phyloP scores from a whole-genome alignment of 1,140 invertebrate genomes.

The Neomicropteryx cornuta region DNA sequence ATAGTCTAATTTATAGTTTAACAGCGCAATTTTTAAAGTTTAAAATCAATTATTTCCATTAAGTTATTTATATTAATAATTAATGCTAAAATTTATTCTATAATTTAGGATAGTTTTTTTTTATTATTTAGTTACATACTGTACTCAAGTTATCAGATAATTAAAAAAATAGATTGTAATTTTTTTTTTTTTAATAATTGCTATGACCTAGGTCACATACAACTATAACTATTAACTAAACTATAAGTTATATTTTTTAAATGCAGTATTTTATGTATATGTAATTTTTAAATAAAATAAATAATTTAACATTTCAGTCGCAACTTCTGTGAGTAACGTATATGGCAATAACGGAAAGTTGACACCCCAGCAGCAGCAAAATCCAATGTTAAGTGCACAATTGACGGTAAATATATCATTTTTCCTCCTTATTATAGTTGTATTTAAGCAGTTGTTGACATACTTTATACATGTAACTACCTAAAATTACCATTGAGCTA shows the following conservation, averaged over 20 bases:
- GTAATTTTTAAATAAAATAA: conserved; percentile 30
- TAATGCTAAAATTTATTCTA: neutral
- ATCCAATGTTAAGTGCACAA: conserved; percentile 71
- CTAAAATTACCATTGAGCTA: neutral
- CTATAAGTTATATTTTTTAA: too few relatives aligned
- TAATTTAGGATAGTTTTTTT: neutral
- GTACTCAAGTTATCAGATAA: neutral
- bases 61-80: neutral
- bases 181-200: conserved; percentile 8
- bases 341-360: too few relatives aligned
- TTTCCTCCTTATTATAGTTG: conserved; percentile 5
- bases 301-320: conserved; percentile 31
- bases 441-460: neutral
- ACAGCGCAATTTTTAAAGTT: conserved; percentile 8
- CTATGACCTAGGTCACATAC: too few relatives aligned
- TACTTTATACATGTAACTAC: neutral
- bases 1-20: neutral
- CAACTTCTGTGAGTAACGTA: too few relatives aligned
- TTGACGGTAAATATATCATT: conserved; percentile 45
- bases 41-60: neutral
- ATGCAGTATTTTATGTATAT: neutral
- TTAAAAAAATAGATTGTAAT: neutral
- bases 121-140: neutral
- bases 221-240: too few relatives aligned
- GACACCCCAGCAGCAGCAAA: conserved; percentile 61